Evolutionary conservation across 2,888 invertebrate genomes (phyloP), one percentile per base, ranked within the genome.

Genomic region (Xestia rhomboidea): DNA sequence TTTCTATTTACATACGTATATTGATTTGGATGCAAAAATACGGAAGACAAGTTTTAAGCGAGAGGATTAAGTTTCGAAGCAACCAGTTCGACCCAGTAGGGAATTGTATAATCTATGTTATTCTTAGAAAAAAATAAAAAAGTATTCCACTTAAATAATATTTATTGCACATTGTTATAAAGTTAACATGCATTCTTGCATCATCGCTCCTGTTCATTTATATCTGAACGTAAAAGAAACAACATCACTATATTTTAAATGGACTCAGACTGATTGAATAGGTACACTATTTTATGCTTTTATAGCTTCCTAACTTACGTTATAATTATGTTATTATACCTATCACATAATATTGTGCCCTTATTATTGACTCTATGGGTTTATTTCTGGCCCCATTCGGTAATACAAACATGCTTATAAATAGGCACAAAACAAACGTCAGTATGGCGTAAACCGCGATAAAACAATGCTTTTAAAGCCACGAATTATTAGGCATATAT

Each of bases 1-100:
- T 91, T 91, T 92, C 92, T 90, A 91, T 91, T 89, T 91, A 86
- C 85, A 85, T 87, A 83, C 72, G 71, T 85, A 82, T 81, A 87
- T 85, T 88, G 83, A 86, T 86, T 87, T 87, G 86, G 82, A 87
- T 86, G 80, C 84, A 87, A 84, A 90, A 91, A 83, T 79, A 76
- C 66, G 74, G 67, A 73, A 78, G 64, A 79, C 64, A 49, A 46
- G 70, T 62, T 84, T 77, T 49, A n/a, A 71, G 38, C 7, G 51
- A 67, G 60, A 60, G 41, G 41, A 76, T 68, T 49, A 62, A 34
- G 49, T 68, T 70, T 38, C 49, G 41, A 63, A 62, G 21, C 34
- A 46, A 21, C n/a, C 27, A 62, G 4, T 66, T 62, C 46, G 34
- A 34, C 62, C 30, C 30, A 18, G 51, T 63, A 38, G n/a, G 7